A percentile compares a stretch with the other conserved stretches of the same genome.
These are phyloP conservation scores for Crossocerus cetratus DNA, from an alignment of 2,888 invertebrate species.

Conservation along the genomic window DNA sequence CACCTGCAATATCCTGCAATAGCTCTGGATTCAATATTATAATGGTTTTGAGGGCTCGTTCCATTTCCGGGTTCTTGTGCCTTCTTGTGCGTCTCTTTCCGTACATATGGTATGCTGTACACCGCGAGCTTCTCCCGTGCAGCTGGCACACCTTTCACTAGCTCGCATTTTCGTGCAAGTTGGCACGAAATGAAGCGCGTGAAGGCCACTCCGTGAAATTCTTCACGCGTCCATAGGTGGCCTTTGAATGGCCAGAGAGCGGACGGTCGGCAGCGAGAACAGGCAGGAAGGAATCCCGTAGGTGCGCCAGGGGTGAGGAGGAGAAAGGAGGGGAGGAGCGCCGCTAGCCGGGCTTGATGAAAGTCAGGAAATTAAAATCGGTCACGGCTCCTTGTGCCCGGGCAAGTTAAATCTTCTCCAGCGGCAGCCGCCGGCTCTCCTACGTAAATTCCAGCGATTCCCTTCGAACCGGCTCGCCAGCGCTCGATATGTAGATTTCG, in stretches of 20 bases:
- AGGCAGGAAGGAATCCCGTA: too few relatives aligned
- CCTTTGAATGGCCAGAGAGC: too few relatives aligned
- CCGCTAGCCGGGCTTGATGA: background rate
- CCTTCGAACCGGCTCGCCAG: slow-evolving; percentile 19
- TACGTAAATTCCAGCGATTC: slow-evolving; percentile 40
- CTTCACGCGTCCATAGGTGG: too few relatives aligned
- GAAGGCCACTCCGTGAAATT: too few relatives aligned
- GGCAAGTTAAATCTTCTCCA: slow-evolving; percentile 23
- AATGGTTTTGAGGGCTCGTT: slow-evolving; percentile 35
- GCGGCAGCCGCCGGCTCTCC: slow-evolving; percentile 2
- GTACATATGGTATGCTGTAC: too few relatives aligned
- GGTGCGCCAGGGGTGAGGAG: background rate
- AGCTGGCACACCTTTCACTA: too few relatives aligned
- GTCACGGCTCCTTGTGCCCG: slow-evolving; percentile 10
- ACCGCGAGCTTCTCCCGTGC: too few relatives aligned
- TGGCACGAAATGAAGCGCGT: too few relatives aligned
- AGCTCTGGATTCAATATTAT: slow-evolving; percentile 45
- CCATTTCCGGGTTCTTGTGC: slow-evolving; percentile 34
- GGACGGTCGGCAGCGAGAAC: too few relatives aligned
- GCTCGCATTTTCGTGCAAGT: too few relatives aligned
- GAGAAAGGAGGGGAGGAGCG: background rate
- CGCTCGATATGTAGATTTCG: slow-evolving; percentile 46
- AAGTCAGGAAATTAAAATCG: slow-evolving; percentile 31
- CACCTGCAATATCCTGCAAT: slow-evolving; percentile 41
- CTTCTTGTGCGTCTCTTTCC: background rate